phyloP scores from a whole-genome alignment of 2,113 vertebrate genomes.

The Oreamnos americanus region DNA sequence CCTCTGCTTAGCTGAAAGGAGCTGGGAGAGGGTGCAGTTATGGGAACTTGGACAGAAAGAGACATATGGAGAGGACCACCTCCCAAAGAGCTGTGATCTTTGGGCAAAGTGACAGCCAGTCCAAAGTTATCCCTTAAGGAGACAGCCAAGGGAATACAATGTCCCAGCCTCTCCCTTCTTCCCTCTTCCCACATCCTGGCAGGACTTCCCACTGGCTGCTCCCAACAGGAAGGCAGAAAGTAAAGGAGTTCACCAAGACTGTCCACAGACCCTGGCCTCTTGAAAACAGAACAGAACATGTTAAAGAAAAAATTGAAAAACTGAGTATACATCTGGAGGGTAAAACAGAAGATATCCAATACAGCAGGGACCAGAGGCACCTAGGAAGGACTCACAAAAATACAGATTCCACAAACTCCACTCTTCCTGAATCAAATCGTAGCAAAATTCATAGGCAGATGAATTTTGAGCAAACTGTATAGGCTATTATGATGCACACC shows the following conservation, averaged over 20 bases:
- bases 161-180: background rate
- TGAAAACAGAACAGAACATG: background rate
- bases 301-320: background rate
- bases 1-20: background rate
- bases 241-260: background rate
- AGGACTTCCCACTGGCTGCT: background rate
- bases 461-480: background rate
- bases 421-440: background rate
- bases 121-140: background rate
- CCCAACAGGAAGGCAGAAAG: background rate
- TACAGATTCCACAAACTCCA: background rate
- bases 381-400: background rate
- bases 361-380: background rate
- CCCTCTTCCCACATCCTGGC: background rate
- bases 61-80: background rate
- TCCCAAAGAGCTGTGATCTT: background rate
- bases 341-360: background rate
- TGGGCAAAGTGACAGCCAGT: background rate
- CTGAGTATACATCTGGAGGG: background rate
- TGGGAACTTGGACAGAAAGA: background rate
- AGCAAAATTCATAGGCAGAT: background rate
- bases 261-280: background rate
- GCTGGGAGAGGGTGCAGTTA: background rate
- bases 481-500: background rate
- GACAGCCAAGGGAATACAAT: background rate